A percentile compares a stretch with the other conserved stretches of the same genome.
These are phyloP conservation scores for Acanthosepion pharaonis DNA, from an alignment of 2,888 invertebrate species.

Conservation along the genomic window DNA sequence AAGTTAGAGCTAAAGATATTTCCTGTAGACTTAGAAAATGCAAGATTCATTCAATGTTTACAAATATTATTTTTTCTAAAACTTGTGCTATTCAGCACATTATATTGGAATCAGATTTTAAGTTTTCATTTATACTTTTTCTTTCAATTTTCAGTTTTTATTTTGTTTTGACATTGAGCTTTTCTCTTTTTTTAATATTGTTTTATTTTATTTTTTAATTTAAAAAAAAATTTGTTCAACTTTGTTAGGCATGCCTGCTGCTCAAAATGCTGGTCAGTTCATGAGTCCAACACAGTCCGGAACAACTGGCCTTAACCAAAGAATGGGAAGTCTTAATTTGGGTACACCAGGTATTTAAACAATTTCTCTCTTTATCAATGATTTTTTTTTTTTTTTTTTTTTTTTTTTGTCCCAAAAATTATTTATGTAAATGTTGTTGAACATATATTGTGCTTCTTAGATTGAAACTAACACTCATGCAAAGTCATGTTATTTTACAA, in stretches of 20 bases:
- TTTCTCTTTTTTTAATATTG: neutral
- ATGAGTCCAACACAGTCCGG: neutral
- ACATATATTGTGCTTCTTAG: neutral
- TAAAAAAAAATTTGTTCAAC: neutral
- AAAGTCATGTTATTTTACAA: neutral
- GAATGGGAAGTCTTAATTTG: slow-evolving; percentile 42
- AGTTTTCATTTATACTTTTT: neutral
- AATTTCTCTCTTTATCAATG: neutral
- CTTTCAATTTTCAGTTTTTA: neutral
- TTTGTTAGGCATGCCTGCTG: neutral
- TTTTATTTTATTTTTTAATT: neutral
- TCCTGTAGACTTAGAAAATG: too few species aligned
- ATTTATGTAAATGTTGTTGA: neutral
- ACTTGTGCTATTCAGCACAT: neutral
- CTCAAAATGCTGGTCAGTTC: slow-evolving; percentile 24
- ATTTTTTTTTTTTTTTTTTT: neutral
- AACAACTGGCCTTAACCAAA: slow-evolving; percentile 39
- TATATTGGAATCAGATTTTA: neutral
- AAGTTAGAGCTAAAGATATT: too few species aligned
- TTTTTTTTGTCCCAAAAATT: neutral
- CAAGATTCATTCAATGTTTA: neutral
- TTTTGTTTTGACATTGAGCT: neutral
- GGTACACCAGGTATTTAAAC: slow-evolving; percentile 35
- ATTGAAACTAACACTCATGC: neutral
- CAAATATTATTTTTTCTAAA: neutral